phyloP scores from a whole-genome alignment of 2,113 vertebrate species.

The Sarotherodon lohbergeri region DNA sequence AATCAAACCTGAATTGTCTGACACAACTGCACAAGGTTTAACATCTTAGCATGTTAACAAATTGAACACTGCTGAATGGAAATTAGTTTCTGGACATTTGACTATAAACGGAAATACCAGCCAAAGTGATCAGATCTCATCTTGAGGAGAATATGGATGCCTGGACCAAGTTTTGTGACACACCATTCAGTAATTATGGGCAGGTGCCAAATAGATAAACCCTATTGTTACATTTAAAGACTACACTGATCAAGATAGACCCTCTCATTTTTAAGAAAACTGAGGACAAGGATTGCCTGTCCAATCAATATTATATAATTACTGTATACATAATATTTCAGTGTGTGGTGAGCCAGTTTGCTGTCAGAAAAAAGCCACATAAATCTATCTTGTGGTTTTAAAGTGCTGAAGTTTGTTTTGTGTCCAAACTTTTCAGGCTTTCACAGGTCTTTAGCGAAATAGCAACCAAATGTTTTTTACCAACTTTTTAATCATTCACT shows the following conservation, averaged over 20 bases:
- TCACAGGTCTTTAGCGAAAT: not conserved
- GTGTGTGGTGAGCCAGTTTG: not conserved
- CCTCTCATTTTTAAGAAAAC: not conserved
- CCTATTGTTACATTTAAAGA: not conserved
- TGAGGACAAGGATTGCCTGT: not conserved
- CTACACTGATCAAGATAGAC: not conserved
- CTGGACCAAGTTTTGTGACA: not conserved
- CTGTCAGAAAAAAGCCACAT: not conserved
- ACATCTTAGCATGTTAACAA: not conserved
- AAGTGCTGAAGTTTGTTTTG: fast-evolving
- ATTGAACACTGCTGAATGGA: not conserved
- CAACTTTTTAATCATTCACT: not conserved
- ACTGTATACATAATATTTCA: not conserved
- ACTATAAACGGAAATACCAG: not conserved
- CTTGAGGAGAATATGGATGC: not conserved
- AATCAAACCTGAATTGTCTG: not conserved
- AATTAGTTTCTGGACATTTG: not conserved
- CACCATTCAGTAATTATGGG: not conserved
- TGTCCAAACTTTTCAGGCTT: not conserved
- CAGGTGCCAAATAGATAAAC: not conserved
- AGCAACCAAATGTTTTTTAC: not conserved
- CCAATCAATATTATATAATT: not conserved
- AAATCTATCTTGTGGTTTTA: not conserved
- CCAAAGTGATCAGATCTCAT: not conserved
- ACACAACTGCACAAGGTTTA: not conserved